Percentiles rank a stretch among this genome's conserved stretches.
Evolutionary conservation across 2,888 invertebrate species (phyloP).

Genomic region (Hirtodrosophila confusa): DNA sequence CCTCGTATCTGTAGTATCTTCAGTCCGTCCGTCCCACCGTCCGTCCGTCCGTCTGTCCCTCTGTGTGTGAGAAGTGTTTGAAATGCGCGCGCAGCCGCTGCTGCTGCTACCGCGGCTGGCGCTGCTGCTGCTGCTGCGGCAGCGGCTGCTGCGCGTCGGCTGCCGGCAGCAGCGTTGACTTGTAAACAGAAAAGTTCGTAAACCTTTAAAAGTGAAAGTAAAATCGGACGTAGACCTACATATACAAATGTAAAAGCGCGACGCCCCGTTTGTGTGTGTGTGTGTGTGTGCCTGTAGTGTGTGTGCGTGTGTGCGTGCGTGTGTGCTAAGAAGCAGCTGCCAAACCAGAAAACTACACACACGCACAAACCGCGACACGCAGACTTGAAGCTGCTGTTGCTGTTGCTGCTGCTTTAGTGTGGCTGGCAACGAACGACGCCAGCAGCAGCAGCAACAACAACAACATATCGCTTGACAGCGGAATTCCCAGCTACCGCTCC

Average conservation of each 20-base stretch:
- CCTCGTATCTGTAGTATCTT: constrained; percentile 9
- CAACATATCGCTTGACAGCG: constrained; percentile 28
- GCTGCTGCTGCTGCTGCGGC: constrained; percentile 20
- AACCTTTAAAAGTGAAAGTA: constrained; percentile 85
- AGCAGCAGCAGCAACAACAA: constrained; percentile 30
- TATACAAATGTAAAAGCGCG: constrained; percentile 77
- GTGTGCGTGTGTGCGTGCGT: constrained; percentile 20
- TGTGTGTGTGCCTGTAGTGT: constrained; percentile 11
- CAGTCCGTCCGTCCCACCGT: constrained; percentile 4
- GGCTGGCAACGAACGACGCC: constrained; percentile 52
- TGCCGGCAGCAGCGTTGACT: constrained; percentile 63
- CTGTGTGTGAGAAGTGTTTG: constrained; percentile 57
- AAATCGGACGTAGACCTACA: constrained; percentile 84
- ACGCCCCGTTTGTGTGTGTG: constrained; percentile 25
- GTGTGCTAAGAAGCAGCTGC: constrained; percentile 69
- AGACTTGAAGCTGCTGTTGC: constrained; percentile 14
- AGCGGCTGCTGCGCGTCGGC: constrained; percentile 23
- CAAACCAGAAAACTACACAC: constrained; percentile 68
- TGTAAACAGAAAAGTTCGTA: constrained; percentile 84
- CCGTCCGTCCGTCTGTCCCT: constrained; percentile 5
- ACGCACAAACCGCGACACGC: constrained; percentile 31
- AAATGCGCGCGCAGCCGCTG: constrained; percentile 46
- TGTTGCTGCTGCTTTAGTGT: constrained; percentile 41
- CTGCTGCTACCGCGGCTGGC: constrained; percentile 11
- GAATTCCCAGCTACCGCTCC: constrained; percentile 46